phyloP scores from a whole-genome alignment of 2,797 vertebrate genomes.

The Molossus molossus region DNA sequence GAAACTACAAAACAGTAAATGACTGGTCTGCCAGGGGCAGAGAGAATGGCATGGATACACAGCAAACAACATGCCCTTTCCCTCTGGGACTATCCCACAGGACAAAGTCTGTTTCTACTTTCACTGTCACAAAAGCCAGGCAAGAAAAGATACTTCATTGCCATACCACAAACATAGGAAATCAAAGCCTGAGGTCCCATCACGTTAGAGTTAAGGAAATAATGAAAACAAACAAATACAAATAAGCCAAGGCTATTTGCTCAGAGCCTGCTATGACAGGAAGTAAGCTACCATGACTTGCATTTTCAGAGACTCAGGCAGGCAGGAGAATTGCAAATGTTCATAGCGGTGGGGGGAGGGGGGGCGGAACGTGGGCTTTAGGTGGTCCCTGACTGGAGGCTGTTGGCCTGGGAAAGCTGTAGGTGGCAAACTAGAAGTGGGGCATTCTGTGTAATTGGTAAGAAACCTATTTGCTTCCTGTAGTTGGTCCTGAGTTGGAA shows the following conservation, averaged over 20 bases:
- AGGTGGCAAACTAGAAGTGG: rapidly evolving
- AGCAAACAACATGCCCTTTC: rapidly evolving
- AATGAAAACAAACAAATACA: background rate
- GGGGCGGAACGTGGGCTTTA: rapidly evolving
- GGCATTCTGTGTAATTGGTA: rapidly evolving
- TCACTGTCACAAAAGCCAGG: rapidly evolving
- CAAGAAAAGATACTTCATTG: background rate
- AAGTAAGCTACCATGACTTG: too few species aligned
- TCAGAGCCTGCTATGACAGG: background rate
- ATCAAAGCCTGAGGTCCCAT: too few species aligned
- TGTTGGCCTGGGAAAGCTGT: too few species aligned
- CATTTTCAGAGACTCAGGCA: background rate
- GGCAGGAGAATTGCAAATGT: background rate
- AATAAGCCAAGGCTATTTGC: too few species aligned
- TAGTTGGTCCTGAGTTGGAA: background rate
- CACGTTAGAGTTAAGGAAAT: background rate
- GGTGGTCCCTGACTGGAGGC: background rate
- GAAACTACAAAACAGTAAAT: rapidly evolving
- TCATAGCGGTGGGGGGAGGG: too few species aligned
- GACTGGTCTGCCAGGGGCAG: background rate
- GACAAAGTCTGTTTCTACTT: background rate
- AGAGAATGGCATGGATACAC: rapidly evolving
- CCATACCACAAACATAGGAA: background rate
- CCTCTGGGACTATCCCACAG: rapidly evolving
- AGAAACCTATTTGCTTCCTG: too few species aligned